Percentiles rank a stretch among this genome's conserved stretches.
Conservation (phyloP, 1,140 invertebrate genomes). For the Megalonaias nervosa region DNA sequence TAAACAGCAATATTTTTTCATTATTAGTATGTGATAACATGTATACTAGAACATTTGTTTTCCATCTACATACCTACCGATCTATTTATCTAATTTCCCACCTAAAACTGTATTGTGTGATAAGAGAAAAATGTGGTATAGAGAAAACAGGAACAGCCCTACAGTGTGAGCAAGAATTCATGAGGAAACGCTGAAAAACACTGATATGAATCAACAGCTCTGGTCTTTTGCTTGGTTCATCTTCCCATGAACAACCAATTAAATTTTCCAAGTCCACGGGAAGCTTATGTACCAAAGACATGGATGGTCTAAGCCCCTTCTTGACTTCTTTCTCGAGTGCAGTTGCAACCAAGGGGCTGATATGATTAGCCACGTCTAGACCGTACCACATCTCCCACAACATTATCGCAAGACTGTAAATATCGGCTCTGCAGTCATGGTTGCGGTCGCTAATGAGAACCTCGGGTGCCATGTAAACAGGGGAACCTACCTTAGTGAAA, state of each 20-base stretch:
- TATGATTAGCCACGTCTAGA: conserved; percentile 51
- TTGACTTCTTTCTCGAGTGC: conserved; percentile 36
- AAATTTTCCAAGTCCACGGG: conserved; percentile 31
- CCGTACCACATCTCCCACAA: conserved; percentile 67
- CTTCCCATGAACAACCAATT: conserved; percentile 41
- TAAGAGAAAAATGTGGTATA: too few relatives aligned
- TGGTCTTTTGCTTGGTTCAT: conserved; percentile 32
- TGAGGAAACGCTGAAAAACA: conserved; percentile 14
- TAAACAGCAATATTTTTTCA: too few relatives aligned
- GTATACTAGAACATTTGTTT: too few relatives aligned
- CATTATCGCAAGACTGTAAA: conserved; percentile 55
- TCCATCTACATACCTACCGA: too few relatives aligned
- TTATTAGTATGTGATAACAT: too few relatives aligned
- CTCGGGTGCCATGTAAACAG: conserved; percentile 65
- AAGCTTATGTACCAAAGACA: conserved; percentile 34
- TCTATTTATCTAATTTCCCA: too few relatives aligned
- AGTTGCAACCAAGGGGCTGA: conserved; percentile 29
- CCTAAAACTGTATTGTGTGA: too few relatives aligned
- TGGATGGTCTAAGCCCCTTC: conserved; percentile 42
- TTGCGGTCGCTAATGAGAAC: conserved; percentile 37
- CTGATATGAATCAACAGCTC: not conserved
- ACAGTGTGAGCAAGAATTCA: too few relatives aligned
- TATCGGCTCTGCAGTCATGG: conserved; percentile 42
- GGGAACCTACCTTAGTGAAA: conserved; percentile 53
- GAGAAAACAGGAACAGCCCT: too few relatives aligned